phyloP scores from a whole-genome alignment of 2,113 vertebrate species.

The Sula dactylatra region DNA sequence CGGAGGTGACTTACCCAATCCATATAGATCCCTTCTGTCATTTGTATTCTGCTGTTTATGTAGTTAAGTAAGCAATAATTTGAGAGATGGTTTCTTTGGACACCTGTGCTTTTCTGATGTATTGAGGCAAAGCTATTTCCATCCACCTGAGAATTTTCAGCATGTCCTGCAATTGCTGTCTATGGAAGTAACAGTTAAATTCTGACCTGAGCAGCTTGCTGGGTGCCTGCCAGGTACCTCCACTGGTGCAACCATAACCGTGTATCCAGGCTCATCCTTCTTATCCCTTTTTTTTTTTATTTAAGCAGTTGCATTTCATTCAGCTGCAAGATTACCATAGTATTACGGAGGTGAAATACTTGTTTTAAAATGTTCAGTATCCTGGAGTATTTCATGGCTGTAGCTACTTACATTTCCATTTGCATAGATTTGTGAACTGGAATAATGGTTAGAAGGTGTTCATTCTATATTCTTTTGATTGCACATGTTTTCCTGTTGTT shows the following conservation, averaged over 20 bases:
- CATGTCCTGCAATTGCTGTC: not conserved
- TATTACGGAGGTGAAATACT: not conserved
- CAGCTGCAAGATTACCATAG: not conserved
- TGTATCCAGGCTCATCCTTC: not conserved
- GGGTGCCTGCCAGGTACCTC: not conserved
- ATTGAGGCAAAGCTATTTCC: not conserved
- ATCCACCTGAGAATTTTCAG: not conserved
- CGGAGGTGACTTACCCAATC: not conserved
- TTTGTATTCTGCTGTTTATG: not conserved
- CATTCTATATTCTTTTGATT: not conserved
- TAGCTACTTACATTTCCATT: not conserved
- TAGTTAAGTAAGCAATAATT: not conserved
- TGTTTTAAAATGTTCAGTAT: not conserved
- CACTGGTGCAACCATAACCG: rapidly evolving
- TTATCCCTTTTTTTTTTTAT: not conserved
- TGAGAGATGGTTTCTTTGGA: not conserved
- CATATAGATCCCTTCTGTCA: not conserved
- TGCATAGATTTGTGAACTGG: slow-evolving; percentile 1
- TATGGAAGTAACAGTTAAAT: not conserved
- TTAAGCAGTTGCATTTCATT: not conserved
- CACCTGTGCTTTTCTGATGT: not conserved
- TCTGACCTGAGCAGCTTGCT: not conserved
- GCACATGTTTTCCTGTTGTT: not conserved
- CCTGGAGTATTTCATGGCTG: not conserved
- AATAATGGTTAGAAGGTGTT: not conserved